Base-by-base conservation (phyloP, 2,797 vertebrate genomes). In the Manis crassicaudata region DNA sequence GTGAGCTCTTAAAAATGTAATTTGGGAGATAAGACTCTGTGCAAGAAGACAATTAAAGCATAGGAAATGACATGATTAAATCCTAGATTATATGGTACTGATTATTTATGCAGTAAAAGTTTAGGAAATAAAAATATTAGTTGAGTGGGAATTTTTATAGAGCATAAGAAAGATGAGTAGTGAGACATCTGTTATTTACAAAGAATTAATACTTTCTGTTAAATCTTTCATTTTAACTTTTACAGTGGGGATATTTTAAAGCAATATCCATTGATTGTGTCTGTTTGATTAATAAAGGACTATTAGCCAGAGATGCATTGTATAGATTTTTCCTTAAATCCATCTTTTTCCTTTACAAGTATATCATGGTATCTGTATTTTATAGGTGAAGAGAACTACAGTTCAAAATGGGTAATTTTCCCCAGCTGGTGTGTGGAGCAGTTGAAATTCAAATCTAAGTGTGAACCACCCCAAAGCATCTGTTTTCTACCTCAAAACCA, bases 91-190 rank as follows among this genome's bases (percentile, higher is more conserved):
- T 77, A 29, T 73, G 9, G 37, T 29, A 21, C 68, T 85, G 54
- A 60, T 63, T 84, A 94, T 96, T 94, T 96, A 73, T 85, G 85
- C 16, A 88, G 82, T 73, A 73, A 93, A 84, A 95, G 11, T 81
- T 73, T 27, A 92, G 29, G 52, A 97, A 87, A 80, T 87, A 72
- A 94, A 92, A 88, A 83, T 90, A 80, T 58, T 77, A 88, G 1
- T 84, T 25, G 7, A 65, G 29, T 35, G 37, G 25, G 21, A 75
- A 12, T 65, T 87, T 94, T 91, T 96, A 17, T 12, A 46, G 40
- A 77, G 27, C 73, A 29, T 73, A 62, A 76, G 37, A 72, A 84
- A 92, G 58, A 85, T 92, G 43, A 72, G 3, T 77, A 13, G 27
- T 62, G 56, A 89, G 29, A 73, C 12, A 54, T n/a, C 72, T 58